Conservation (phyloP, 2,797 vertebrate genomes). For the Labroides dimidiatus region DNA sequence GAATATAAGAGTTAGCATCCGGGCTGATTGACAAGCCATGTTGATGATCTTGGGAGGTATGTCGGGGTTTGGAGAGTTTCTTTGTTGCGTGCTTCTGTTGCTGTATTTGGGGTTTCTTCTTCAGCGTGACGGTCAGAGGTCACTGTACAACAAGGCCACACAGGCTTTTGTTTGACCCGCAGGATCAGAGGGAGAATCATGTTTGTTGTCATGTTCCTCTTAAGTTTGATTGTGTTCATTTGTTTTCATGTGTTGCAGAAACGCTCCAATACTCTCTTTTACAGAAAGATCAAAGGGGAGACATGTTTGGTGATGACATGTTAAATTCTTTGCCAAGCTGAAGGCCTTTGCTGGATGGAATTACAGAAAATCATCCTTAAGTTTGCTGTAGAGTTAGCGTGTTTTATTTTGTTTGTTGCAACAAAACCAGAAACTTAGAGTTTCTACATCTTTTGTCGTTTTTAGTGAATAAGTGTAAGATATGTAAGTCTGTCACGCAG, state of each 20-base stretch:
- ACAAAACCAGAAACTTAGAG: background rate
- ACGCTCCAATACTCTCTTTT: conserved; percentile 54
- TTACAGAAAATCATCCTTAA: background rate
- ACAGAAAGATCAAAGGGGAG: conserved; percentile 40
- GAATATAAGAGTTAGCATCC: conserved; percentile 25
- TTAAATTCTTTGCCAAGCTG: conserved; percentile 4
- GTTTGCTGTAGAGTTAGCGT: too few species aligned
- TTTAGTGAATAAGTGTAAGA: too few species aligned
- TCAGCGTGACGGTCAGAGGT: conserved; percentile 68
- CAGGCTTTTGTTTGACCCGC: conserved; percentile 56
- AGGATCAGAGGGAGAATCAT: conserved; percentile 43
- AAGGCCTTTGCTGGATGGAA: background rate
- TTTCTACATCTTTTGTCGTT: too few species aligned
- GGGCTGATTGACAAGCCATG: conserved; percentile 47
- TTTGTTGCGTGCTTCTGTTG: conserved; percentile 59
- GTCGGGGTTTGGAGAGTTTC: conserved; percentile 33
- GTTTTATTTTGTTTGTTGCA: background rate
- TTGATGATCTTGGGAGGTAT: conserved; percentile 54
- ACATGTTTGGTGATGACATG: background rate
- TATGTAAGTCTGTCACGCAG: background rate
- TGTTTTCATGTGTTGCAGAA: conserved; percentile 60
- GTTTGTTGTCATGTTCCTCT: conserved; percentile 70
- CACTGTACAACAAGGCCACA: conserved; percentile 49
- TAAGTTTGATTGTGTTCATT: conserved; percentile 67
- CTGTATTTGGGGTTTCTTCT: conserved; percentile 74